Evolutionary conservation across 2,113 vertebrate species (phyloP).

Genomic region (Chlamydotis undulata): DNA sequence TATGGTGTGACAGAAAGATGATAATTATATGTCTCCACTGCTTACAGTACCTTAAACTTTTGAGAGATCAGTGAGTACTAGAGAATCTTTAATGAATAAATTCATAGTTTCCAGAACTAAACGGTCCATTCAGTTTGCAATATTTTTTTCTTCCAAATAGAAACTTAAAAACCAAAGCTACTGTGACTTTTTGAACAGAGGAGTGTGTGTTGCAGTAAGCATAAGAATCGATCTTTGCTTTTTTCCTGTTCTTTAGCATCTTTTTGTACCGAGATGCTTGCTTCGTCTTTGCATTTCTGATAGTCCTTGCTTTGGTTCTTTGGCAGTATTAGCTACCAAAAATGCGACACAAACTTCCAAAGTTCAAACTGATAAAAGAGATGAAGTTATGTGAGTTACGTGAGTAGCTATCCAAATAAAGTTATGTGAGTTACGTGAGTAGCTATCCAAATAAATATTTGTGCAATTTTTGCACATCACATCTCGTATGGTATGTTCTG

Average conservation of each 20-base stretch:
- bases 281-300: neutral
- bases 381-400: too few species aligned
- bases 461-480: neutral
- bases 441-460: neutral
- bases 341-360: neutral
- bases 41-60: neutral
- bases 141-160: neutral
- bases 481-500: neutral
- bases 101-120: neutral
- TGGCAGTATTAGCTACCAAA: neutral
- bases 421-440: neutral
- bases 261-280: neutral
- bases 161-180: neutral
- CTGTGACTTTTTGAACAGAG: neutral
- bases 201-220: neutral
- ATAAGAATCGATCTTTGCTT: neutral
- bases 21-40: neutral
- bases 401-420: neutral
- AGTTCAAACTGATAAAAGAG: neutral
- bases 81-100: neutral
- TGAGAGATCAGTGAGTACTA: neutral
- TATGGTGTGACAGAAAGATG: neutral
- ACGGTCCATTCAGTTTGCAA: neutral
- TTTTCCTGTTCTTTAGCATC: neutral
- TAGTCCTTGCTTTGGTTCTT: neutral